These are phyloP conservation scores for Oncorhynchus kisutch DNA, from an alignment of 2,113 vertebrate genomes.

Conservation along the genomic window DNA sequence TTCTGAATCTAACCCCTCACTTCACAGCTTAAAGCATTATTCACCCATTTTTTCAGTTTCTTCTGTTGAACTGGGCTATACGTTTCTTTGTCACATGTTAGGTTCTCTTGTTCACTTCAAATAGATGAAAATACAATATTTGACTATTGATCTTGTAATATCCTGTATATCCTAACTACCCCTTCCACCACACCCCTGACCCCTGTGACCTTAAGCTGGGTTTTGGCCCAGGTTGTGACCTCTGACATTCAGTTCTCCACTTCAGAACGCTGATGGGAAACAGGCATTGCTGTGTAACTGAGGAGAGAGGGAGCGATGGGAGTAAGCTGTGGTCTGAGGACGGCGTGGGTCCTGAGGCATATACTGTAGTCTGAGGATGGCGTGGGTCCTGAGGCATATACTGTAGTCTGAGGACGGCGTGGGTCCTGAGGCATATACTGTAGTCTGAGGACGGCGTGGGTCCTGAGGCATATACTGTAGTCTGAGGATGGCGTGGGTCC, in stretches of 20 bases:
- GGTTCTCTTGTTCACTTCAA: neutral
- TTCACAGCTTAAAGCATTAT: neutral
- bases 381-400: no score
- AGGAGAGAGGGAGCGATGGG: no score
- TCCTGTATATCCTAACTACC: neutral
- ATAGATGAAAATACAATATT: neutral
- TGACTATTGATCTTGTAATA: neutral
- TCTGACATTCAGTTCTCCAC: neutral
- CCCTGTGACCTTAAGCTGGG: slow-evolving; percentile 28
- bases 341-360: no score
- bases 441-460: no score
- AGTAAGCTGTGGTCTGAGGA: neutral
- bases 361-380: no score
- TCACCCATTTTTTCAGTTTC: neutral
- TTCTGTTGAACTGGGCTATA: neutral
- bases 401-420: no score
- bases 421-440: no score
- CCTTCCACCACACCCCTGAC: slow-evolving; percentile 18
- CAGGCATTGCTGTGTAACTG: neutral
- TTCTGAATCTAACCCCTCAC: neutral
- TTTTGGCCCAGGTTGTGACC: slow-evolving; percentile 27
- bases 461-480: no score
- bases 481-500: no score
- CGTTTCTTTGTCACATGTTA: neutral
- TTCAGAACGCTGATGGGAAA: neutral